These are phyloP conservation scores for Pseudococcus viburni DNA, from an alignment of 2,888 invertebrate genomes.

Conservation along the genomic window DNA sequence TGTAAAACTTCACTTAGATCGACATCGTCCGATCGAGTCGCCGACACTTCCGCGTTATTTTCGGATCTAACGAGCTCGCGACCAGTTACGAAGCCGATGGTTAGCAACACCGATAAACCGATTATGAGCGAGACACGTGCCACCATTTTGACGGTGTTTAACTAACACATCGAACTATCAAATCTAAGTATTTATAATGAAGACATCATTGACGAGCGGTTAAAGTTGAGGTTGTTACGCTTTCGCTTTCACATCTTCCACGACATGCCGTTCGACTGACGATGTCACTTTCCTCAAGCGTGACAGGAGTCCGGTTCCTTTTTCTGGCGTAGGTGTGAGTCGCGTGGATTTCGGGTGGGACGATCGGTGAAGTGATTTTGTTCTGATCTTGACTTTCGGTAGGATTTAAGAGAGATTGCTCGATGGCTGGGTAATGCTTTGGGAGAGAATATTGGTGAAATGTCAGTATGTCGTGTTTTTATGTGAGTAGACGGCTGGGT, in stretches of 20 bases:
- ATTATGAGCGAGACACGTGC: conserved; percentile 48
- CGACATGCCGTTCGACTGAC: not conserved
- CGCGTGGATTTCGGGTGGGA: not conserved
- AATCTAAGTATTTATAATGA: conserved; percentile 60
- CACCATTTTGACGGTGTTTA: conserved; percentile 62
- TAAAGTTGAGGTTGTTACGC: conserved; percentile 63
- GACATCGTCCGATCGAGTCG: conserved; percentile 73
- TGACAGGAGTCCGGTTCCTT: conserved; percentile 29
- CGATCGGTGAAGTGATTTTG: not conserved
- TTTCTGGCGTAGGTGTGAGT: not conserved
- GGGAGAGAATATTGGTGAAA: too few relatives aligned
- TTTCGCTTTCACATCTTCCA: conserved; percentile 40
- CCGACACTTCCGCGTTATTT: conserved; percentile 68
- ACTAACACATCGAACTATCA: conserved; percentile 49
- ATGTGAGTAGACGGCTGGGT: too few relatives aligned
- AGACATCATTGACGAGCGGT: conserved; percentile 49
- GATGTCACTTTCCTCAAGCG: conserved; percentile 19
- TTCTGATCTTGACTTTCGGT: not conserved
- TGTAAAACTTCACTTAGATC: conserved; percentile 44
- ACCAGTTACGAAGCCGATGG: conserved; percentile 23
- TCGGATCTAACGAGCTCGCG: conserved; percentile 26
- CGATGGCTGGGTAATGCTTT: too few relatives aligned
- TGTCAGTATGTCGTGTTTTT: too few relatives aligned
- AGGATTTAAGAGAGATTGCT: not conserved
- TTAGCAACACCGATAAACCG: conserved; percentile 46